These are phyloP conservation scores for Leptinotarsa tumamoca DNA, from an alignment of 2,888 invertebrate species.

Conservation along the genomic window DNA sequence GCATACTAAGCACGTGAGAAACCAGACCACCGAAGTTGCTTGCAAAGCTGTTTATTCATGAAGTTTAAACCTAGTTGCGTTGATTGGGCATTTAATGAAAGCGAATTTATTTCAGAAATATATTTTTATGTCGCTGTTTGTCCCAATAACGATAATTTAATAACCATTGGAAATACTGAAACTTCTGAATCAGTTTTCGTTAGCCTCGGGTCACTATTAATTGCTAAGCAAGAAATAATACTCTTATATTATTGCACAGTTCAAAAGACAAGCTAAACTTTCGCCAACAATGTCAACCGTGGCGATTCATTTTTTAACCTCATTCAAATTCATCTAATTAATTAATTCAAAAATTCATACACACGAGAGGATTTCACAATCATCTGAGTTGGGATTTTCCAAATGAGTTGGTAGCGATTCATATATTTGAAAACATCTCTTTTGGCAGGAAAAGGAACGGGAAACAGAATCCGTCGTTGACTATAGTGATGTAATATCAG, in stretches of 20 bases:
- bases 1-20: conserved; percentile 14
- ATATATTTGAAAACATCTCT: background rate
- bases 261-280: conserved; percentile 2
- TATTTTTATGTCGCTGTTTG: background rate
- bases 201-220: conserved; percentile 12
- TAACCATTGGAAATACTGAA: background rate
- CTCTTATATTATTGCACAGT: background rate
- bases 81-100: background rate
- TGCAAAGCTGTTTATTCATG: conserved; percentile 1
- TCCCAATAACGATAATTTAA: background rate
- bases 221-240: background rate
- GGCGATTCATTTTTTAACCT: conserved; percentile 10
- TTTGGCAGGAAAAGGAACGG: background rate
- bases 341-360: background rate
- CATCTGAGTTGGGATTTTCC: conserved; percentile 6
- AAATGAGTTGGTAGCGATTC: background rate
- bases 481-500: background rate
- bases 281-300: conserved; percentile 3
- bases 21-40: conserved; percentile 15
- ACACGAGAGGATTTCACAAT: conserved; percentile 12
- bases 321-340: conserved; percentile 8
- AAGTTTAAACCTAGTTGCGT: background rate
- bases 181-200: background rate
- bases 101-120: background rate
- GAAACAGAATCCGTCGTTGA: background rate